A percentile compares a stretch with the other conserved stretches of the same genome.
These are phyloP conservation scores for Torymus auratus DNA, from an alignment of 2,888 invertebrate species.

Conservation along the genomic window DNA sequence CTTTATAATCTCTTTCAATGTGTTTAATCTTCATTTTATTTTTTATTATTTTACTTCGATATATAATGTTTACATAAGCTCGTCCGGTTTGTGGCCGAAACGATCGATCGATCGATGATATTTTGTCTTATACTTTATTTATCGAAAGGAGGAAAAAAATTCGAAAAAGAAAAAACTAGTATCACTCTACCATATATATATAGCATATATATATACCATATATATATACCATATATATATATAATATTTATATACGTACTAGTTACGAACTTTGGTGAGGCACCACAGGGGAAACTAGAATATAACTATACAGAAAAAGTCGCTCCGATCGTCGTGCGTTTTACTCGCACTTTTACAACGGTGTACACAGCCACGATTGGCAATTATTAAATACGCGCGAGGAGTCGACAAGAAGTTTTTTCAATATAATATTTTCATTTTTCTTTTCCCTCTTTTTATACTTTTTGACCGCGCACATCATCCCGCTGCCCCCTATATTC, in stretches of 20 bases:
- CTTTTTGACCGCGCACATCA: constrained; percentile 22
- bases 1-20: constrained; percentile 32
- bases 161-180: constrained; percentile 50
- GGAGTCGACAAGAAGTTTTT: constrained; percentile 39
- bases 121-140: constrained; percentile 30
- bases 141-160: constrained; percentile 47
- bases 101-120: constrained; percentile 56
- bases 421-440: constrained; percentile 23
- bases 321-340: constrained; percentile 53
- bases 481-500: neutral
- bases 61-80: constrained; percentile 55
- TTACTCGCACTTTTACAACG: constrained; percentile 1
- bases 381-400: constrained; percentile 26
- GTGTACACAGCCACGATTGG: constrained; percentile 34
- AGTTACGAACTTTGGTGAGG: constrained; percentile 60
- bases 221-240: neutral
- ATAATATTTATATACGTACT: constrained; percentile 42
- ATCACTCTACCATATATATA: constrained; percentile 53
- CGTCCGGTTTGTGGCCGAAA: constrained; percentile 51
- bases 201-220: neutral
- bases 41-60: constrained; percentile 23
- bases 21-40: constrained; percentile 9
- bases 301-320: constrained; percentile 58
- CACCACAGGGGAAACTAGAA: constrained; percentile 59
- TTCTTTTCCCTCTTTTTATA: neutral